Evolutionary conservation across 2,113 vertebrate species (phyloP).

Genomic region (Miniopterus natalensis): DNA sequence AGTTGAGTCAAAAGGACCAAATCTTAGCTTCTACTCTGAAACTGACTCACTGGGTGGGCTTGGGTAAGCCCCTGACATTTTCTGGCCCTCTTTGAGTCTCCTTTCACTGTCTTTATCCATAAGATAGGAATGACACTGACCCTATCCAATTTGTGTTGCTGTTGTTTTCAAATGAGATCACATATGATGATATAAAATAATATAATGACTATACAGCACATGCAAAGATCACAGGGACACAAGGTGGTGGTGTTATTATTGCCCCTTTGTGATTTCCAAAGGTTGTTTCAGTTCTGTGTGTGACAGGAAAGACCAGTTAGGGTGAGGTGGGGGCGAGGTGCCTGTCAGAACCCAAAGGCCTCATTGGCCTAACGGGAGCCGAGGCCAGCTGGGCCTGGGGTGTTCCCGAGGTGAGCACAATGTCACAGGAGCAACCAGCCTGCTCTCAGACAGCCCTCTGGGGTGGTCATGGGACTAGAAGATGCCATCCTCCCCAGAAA

Average conservation of each 20-base stretch:
- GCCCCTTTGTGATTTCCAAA: neutral
- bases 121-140: neutral
- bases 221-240: neutral
- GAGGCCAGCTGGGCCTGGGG: neutral
- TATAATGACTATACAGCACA: fast-evolving
- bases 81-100: neutral
- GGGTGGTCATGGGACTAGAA: neutral
- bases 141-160: neutral
- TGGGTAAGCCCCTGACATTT: neutral
- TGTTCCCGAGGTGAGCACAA: neutral
- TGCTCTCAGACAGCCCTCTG: neutral
- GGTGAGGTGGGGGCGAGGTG: neutral
- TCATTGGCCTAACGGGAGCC: neutral
- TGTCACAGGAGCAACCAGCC: neutral
- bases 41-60: neutral
- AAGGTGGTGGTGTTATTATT: neutral
- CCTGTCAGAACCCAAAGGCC: neutral
- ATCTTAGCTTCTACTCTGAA: neutral
- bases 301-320: neutral
- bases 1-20: neutral
- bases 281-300: neutral
- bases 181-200: neutral
- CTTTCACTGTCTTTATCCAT: neutral
- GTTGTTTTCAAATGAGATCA: neutral
- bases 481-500: neutral